Conservation (phyloP, 1,140 invertebrate genomes). For the Brachystomella parvula region DNA sequence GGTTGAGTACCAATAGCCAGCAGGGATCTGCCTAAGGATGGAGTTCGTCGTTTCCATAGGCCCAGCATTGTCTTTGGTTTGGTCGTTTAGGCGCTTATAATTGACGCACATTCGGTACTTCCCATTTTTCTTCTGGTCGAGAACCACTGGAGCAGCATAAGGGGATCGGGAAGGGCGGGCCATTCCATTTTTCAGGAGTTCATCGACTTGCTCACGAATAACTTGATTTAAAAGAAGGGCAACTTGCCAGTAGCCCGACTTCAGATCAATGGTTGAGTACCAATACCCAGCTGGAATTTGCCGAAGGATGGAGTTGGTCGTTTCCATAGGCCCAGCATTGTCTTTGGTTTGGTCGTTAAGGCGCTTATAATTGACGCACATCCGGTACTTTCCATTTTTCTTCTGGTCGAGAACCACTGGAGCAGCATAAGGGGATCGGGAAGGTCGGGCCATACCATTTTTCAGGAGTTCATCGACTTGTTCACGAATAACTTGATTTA, state of each 20-base stretch:
- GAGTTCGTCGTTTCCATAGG: neutral
- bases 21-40: neutral
- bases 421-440: conserved; percentile 15
- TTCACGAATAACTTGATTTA: conserved; percentile 4
- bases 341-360: conserved; percentile 19
- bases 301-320: conserved; percentile 17
- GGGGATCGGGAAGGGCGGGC: conserved; percentile 17
- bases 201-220: conserved; percentile 15
- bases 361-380: conserved; percentile 14
- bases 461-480: conserved; percentile 22
- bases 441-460: conserved; percentile 16
- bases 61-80: conserved; percentile 17
- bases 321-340: conserved; percentile 25
- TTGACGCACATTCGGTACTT: conserved; percentile 14
- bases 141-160: conserved; percentile 17
- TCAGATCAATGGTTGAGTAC: conserved; percentile 18
- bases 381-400: conserved; percentile 14
- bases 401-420: conserved; percentile 20
- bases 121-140: conserved; percentile 22
- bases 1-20: conserved; percentile 17
- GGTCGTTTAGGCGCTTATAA: conserved; percentile 15
- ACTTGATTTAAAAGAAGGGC: conserved; percentile 9
- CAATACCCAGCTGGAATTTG: conserved; percentile 9
- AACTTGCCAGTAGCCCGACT: conserved; percentile 22
- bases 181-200: conserved; percentile 16